Evolutionary conservation across 2,113 vertebrate genomes (phyloP).

Genomic region (Pycnonotus jocosus): DNA sequence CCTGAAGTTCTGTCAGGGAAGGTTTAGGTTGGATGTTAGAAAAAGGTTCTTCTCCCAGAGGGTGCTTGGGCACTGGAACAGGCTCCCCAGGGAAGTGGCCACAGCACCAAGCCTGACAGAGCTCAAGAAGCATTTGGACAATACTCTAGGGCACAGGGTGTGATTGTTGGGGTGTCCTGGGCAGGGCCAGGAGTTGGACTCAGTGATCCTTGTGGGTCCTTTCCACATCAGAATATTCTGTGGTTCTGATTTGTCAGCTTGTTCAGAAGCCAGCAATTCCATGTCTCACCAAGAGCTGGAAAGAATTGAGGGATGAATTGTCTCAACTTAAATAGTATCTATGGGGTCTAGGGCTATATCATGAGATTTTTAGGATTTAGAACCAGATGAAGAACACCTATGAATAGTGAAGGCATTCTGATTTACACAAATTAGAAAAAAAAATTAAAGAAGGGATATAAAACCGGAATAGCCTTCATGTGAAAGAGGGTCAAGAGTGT

Average conservation of each 20-base stretch:
- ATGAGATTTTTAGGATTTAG: not conserved
- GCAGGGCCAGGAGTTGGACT: not conserved
- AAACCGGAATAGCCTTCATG: not conserved
- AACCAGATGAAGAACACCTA: not conserved
- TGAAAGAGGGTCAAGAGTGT: not conserved
- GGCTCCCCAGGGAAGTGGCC: not conserved
- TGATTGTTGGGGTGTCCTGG: not conserved
- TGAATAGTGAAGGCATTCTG: not conserved
- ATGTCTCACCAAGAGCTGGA: not conserved
- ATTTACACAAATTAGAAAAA: not conserved
- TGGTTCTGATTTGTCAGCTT: not conserved
- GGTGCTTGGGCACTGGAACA: not conserved
- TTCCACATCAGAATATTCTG: not conserved
- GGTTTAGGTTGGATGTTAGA: not conserved
- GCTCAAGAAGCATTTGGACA: not conserved
- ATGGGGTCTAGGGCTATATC: not conserved
- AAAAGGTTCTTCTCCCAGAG: not conserved
- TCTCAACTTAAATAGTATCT: not conserved
- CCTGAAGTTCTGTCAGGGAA: fast-evolving
- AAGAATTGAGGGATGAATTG: not conserved
- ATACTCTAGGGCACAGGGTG: not conserved
- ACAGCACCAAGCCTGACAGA: not conserved
- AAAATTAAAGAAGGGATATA: not conserved
- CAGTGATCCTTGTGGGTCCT: no score
- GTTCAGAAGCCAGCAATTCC: not conserved